Evolutionary conservation across 2,797 vertebrate genomes (phyloP), one percentile per base, ranked within the genome.

Genomic region (Coreius guichenoti): DNA sequence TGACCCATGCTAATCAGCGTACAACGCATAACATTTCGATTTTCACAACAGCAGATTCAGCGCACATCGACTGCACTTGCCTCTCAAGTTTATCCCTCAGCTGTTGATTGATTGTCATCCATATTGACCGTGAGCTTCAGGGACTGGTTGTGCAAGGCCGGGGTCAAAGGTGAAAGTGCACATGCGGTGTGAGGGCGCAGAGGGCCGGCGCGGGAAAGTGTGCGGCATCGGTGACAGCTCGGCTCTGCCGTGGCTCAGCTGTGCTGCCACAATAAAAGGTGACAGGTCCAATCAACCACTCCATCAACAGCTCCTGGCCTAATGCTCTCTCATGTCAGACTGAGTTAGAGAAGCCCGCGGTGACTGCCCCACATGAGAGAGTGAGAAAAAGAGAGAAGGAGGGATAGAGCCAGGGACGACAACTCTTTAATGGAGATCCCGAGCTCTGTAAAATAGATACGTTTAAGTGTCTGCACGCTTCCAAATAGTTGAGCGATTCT

Each of bases 251-350:
- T 80, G 86, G 85, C 84, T 87, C 54, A 81, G 80, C 81, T 88
- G 84, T 49, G 86, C 88, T 87, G 94, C 90, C 90, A 92, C 85
- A 93, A 94, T 92, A 85, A 86, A 88, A 92, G 92, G 93, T 91
- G 93, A 94, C 92, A 93, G 91, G 87, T 89, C 90, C 91, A 92
- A 93, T 95, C 93, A 93, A 91, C 89, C 92, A 90, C 85, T 90
- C 90, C 90, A 82, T 91, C 79, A 61, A 87, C 91, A 91, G 91
- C 92, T 93, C 58, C 84, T 85, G 89, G 92, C 92, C 92, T 94
- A 94, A 95, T 94, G 94, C 91, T 91, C 93, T 93, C 93, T 94
- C 91, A 92, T 93, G 94, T 96, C 92, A 89, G 92, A 93, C 93
- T 93, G 93, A 79, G 89, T 92, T 91, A 92, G 92, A 83, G 89